phyloP scores from a whole-genome alignment of 2,113 vertebrate genomes.

The Solea solea region DNA sequence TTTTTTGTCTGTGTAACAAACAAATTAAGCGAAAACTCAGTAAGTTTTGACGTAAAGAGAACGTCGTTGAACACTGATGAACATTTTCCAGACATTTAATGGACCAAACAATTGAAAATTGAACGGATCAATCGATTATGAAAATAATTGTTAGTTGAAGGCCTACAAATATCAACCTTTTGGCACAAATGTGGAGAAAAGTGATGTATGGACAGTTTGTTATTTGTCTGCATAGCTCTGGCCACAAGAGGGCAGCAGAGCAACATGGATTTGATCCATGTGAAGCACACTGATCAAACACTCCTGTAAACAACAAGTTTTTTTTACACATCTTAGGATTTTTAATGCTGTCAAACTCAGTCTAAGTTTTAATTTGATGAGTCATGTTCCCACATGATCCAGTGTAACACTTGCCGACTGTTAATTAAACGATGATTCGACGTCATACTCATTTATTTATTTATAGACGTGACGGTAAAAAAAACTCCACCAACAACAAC shows the following conservation, averaged over 20 bases:
- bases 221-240: neutral
- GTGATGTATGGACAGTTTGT: too few species aligned
- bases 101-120: too few species aligned
- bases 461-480: neutral
- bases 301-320: neutral
- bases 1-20: too few species aligned
- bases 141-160: too few species aligned
- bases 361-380: neutral
- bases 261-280: neutral
- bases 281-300: neutral
- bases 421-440: constrained; percentile 16
- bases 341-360: neutral
- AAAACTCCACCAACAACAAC: constrained; percentile 22
- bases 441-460: constrained; percentile 1
- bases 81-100: too few species aligned
- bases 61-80: too few species aligned
- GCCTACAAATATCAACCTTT: too few species aligned
- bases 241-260: constrained; percentile 58
- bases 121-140: too few species aligned
- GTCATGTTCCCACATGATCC: neutral
- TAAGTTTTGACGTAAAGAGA: too few species aligned
- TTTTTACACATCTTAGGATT: neutral
- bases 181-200: too few species aligned
- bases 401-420: too few species aligned
- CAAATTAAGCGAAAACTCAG: too few species aligned